Evolutionary conservation across 2,888 invertebrate genomes (phyloP).

Genomic region (Mechanitis messenoides): DNA sequence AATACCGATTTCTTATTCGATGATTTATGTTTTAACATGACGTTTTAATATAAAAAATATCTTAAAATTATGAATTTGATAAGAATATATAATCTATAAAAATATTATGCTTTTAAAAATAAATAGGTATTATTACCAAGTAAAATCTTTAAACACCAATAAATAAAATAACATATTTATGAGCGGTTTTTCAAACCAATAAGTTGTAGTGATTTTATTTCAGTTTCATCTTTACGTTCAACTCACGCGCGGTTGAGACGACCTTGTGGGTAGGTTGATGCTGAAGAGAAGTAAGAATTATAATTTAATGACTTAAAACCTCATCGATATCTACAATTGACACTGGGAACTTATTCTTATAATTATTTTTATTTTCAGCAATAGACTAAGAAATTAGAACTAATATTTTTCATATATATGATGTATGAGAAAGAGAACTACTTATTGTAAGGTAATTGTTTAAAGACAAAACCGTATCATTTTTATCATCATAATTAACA

Average conservation of each 20-base stretch:
- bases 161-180: constrained; percentile 1
- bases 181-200: constrained; percentile 14
- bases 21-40: neutral
- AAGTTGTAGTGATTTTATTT: constrained; percentile 25
- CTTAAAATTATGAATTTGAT: too few species aligned
- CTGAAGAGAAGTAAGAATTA: neutral
- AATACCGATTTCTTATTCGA: constrained; percentile 27
- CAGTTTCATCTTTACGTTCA: constrained; percentile 18
- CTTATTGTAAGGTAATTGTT: too few species aligned
- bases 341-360: neutral
- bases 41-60: too few species aligned
- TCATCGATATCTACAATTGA: neutral
- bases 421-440: too few species aligned
- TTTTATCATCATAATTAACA: too few species aligned
- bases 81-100: too few species aligned
- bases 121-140: neutral
- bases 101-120: too few species aligned
- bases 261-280: constrained; percentile 20
- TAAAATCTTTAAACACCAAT: neutral
- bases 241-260: constrained; percentile 16
- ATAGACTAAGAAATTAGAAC: too few species aligned
- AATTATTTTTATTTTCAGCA: too few species aligned
- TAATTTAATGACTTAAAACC: neutral
- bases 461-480: too few species aligned
- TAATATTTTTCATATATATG: too few species aligned